Conservation (phyloP, 2,888 invertebrate species). For the Heliconius cydno region DNA sequence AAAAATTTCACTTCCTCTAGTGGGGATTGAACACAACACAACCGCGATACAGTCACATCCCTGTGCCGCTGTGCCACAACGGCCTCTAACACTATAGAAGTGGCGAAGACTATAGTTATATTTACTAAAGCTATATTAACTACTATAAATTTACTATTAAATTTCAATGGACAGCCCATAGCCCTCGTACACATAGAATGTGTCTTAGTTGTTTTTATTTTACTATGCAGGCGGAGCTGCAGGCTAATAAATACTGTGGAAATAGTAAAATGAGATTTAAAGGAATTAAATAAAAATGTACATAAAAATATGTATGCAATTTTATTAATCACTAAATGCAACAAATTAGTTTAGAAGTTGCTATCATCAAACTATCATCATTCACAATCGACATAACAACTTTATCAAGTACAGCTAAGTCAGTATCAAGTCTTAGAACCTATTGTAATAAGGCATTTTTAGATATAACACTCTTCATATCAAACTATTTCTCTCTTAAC, state of each 20-base stretch:
- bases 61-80: no score
- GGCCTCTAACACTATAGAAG: no score
- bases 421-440: conserved; percentile 82
- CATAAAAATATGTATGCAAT: conserved; percentile 80
- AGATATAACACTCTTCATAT: conserved; percentile 80
- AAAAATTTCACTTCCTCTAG: no score
- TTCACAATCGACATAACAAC: conserved; percentile 73
- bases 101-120: no score
- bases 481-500: conserved; percentile 80
- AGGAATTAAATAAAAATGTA: conserved; percentile 39
- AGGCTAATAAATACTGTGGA: background rate
- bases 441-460: conserved; percentile 83
- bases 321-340: conserved; percentile 83
- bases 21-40: no score
- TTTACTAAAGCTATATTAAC: no score
- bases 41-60: no score
- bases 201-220: background rate
- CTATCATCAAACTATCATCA: conserved; percentile 65
- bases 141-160: no score
- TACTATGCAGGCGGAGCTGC: background rate
- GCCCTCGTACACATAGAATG: background rate
- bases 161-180: background rate
- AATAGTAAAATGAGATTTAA: background rate
- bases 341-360: conserved; percentile 80
- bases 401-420: conserved; percentile 72